Evolutionary conservation across 2,888 invertebrate species (phyloP).

Genomic region (Melieria omissa): DNA sequence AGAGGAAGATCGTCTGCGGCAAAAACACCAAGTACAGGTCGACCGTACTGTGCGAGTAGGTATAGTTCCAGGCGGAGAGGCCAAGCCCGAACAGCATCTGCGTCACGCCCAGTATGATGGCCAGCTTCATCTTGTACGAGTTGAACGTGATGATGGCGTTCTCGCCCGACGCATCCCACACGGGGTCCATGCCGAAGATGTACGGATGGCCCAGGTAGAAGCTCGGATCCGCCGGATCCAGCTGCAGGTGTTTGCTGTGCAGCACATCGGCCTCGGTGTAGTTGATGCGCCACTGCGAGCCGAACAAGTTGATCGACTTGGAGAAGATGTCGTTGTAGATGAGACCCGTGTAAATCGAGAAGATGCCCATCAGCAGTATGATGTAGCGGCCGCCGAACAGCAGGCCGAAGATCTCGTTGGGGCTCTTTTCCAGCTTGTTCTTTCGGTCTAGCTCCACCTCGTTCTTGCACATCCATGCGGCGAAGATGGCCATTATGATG

Average conservation of each 20-base stretch:
- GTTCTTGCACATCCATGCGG: constrained; percentile 79
- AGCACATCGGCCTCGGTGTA: constrained; percentile 69
- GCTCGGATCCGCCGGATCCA: constrained; percentile 71
- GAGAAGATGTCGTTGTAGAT: constrained; percentile 98
- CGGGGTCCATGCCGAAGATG: constrained; percentile 83
- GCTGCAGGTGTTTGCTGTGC: constrained; percentile 66
- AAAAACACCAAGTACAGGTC: constrained; percentile 84
- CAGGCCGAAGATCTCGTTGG: constrained; percentile 92
- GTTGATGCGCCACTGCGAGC: constrained; percentile 81
- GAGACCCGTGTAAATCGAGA: constrained; percentile 96
- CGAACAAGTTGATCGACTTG: constrained; percentile 91
- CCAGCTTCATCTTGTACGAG: constrained; percentile 95
- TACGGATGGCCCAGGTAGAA: constrained; percentile 69
- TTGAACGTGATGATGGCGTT: constrained; percentile 93
- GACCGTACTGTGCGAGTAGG: constrained; percentile 74
- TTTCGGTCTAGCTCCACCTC: constrained; percentile 79
- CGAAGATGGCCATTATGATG: constrained; percentile 82
- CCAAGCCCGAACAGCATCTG: constrained; percentile 95
- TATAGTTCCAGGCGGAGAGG: constrained; percentile 80
- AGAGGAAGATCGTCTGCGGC: constrained; percentile 88
- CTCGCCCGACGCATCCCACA: constrained; percentile 78
- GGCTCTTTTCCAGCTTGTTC: constrained; percentile 66
- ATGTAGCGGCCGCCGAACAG: constrained; percentile 98
- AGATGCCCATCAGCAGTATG: constrained; percentile 93
- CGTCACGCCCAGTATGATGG: constrained; percentile 89